phyloP scores from a whole-genome alignment of 2,797 vertebrate genomes.

The Acanthurus tractus region DNA sequence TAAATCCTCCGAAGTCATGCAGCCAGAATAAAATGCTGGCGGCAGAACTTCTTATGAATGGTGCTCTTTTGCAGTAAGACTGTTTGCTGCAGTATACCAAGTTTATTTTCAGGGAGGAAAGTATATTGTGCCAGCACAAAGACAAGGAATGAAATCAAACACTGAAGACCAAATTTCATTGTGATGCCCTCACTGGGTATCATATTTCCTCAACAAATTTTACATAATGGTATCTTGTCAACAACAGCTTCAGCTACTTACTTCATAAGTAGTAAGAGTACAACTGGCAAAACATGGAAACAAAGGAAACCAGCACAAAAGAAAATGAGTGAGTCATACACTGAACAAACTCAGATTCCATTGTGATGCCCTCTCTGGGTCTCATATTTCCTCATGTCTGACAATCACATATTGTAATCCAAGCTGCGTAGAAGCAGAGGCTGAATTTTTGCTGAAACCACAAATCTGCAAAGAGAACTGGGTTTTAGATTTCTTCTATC shows the following conservation, averaged over 20 bases:
- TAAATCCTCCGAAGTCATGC: not conserved
- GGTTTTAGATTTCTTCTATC: not conserved
- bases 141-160: no score
- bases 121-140: no score
- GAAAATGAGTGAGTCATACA: not conserved
- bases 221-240: not conserved
- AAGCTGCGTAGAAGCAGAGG: not conserved
- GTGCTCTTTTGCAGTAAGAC: not conserved
- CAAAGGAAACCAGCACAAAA: not conserved
- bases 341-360: not conserved
- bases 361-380: conserved; percentile 16
- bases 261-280: not conserved
- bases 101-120: not conserved
- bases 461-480: not conserved
- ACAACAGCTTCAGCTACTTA: not conserved
- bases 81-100: not conserved
- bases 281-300: not conserved
- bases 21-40: not conserved
- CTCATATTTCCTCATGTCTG: conserved; percentile 24
- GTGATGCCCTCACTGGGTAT: no score
- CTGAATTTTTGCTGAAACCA: conserved; percentile 12
- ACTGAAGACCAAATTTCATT: no score
- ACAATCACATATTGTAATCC: conserved; percentile 8
- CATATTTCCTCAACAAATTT: no score
- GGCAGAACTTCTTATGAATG: not conserved